Base-by-base conservation (phyloP, 2,113 vertebrate species). In the Suncus etruscus region DNA sequence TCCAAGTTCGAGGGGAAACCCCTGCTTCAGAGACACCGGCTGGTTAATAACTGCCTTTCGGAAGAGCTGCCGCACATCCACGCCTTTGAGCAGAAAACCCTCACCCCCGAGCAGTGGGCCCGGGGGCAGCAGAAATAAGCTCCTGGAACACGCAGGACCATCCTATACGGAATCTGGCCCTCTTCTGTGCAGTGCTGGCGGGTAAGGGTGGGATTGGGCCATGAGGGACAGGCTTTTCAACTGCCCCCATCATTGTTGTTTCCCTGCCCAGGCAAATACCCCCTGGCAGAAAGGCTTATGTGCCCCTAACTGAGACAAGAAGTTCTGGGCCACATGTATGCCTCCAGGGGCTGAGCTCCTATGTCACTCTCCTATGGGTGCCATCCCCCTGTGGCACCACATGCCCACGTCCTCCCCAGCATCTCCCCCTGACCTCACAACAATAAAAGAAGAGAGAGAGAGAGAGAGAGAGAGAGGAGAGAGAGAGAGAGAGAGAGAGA, bases 41-140 rank as follows among this genome's bases (percentile, higher is more conserved):
- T 99, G 97, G 99, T 99, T 95, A 99, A 99, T 61, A 94, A 95
- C 4, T 98, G 98, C 58, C 97, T 99, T 16, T 97, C 97, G 0
- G 97, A 98, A 88, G 99, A 99, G 95, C 96, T 99, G 93, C 98
- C 98, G 74, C 97, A 97, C 80, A 99, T 99, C 94, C 98, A 99
- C 68, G 99, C 99, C 0, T 98, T 99, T 54, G 98, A 99, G 94
- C 98, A 99, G 97, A 99, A 99, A 97, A 99, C 99, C 0, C 96
- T 99, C 80, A 99, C 98, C 3, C 98, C 98, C 51, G 98, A 98
- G 29, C 99, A 99, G 97, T 99, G 98, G 98, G 97, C 98, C 83
- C 97, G 98, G n/a, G 97, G 98, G 80, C 98, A 85, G 83, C 94
- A 83, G 86, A 95, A 94, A 91, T 96, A 94, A 96, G 83, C 84